A percentile compares a stretch with the other conserved stretches of the same genome.
Evolutionary conservation across 92 coral and sea anemone species (phyloP).

Genomic region (Hydrozoanthus gracilis): DNA sequence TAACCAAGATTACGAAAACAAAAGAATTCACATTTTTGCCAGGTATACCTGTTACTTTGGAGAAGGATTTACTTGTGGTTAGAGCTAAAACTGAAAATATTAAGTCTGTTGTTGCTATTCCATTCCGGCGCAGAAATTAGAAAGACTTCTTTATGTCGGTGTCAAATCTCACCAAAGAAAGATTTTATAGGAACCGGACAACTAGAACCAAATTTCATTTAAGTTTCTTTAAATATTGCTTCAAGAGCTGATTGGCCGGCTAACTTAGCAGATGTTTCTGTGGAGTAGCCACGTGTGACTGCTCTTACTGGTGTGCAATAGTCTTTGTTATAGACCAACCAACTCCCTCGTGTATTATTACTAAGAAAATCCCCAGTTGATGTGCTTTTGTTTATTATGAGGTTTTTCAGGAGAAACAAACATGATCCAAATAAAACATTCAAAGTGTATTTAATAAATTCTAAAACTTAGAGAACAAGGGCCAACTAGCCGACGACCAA

Average conservation of each 20-base stretch:
- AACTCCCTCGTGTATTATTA: slow-evolving; percentile 20
- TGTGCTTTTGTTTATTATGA: slow-evolving; percentile 36
- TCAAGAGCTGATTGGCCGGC: slow-evolving; percentile 10
- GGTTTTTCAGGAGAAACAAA: not conserved
- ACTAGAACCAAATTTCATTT: not conserved
- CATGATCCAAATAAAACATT: not conserved
- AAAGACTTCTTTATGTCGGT: too few species aligned
- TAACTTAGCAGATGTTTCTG: slow-evolving; percentile 27
- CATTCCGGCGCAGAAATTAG: too few species aligned
- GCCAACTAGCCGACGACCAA: not conserved
- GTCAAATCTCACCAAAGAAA: not conserved
- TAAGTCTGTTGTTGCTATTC: too few species aligned
- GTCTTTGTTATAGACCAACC: slow-evolving; percentile 1
- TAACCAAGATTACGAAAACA: slow-evolving; percentile 26
- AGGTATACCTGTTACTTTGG: slow-evolving; percentile 55
- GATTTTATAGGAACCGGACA: not conserved
- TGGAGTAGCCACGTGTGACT: slow-evolving; percentile 34
- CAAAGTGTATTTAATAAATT: slow-evolving; percentile 5
- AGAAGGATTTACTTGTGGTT: slow-evolving; percentile 37
- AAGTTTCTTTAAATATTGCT: not conserved
- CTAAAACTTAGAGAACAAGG: not conserved
- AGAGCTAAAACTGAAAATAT: not conserved
- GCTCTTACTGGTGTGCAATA: not conserved
- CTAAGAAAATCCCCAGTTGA: slow-evolving; percentile 48
- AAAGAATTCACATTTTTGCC: slow-evolving; percentile 42